Evolutionary conservation across 2,113 vertebrate genomes (phyloP).

Genomic region (Barbus barbus): DNA sequence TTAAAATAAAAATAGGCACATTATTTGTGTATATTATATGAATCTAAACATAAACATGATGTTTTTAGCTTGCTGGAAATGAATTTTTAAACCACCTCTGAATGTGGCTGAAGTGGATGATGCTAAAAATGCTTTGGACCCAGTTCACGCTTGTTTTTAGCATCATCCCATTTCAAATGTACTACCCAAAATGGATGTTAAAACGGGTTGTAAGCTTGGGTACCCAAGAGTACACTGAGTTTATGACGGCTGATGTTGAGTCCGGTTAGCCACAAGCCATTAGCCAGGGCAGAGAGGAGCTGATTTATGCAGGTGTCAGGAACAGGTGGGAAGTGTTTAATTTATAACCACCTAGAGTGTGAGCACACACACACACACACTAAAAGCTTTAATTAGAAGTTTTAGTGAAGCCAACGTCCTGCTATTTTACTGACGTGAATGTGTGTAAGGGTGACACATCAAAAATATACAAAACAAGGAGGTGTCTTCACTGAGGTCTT

Average conservation of each 20-base stretch:
- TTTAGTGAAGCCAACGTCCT: slow-evolving; percentile 25
- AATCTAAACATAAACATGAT: neutral
- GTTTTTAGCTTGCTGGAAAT: neutral
- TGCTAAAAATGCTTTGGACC: neutral
- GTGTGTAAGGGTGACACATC: neutral
- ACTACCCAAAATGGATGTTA: neutral
- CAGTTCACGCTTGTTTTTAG: neutral
- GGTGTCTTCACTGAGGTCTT: neutral
- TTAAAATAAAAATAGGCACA: neutral
- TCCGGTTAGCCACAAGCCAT: slow-evolving; percentile 3
- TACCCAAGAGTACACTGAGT: neutral
- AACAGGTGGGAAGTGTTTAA: slow-evolving; percentile 57
- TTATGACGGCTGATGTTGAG: slow-evolving; percentile 11
- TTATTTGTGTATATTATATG: neutral
- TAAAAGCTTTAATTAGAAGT: slow-evolving; percentile 50
- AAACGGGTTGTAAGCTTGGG: neutral
- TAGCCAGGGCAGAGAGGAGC: neutral
- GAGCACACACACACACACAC: neutral
- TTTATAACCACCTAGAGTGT: slow-evolving; percentile 44
- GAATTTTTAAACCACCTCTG: too few species aligned
- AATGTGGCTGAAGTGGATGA: neutral
- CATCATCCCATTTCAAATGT: neutral
- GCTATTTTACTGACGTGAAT: slow-evolving; percentile 4
- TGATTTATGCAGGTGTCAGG: slow-evolving; percentile 54
- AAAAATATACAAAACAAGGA: neutral